Base-by-base conservation (phyloP, 2,797 vertebrate genomes). In the Crypturellus tataupa region DNA sequence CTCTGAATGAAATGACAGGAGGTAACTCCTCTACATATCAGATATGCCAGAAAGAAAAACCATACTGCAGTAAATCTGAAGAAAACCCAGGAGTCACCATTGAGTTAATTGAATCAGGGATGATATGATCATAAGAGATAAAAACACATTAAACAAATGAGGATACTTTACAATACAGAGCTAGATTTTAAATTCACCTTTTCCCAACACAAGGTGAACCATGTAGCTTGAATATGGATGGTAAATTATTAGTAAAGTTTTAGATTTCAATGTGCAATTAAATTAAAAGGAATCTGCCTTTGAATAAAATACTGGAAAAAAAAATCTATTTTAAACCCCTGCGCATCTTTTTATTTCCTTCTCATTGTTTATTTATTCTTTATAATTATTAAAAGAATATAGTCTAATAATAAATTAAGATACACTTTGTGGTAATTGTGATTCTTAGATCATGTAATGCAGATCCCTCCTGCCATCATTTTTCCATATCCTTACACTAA, bases 131-230 rank as follows among this genome's bases (percentile, higher is more conserved):
- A 5, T 53, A 90, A 95, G 84, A 97, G 95, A 97, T 97, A 98
- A 97, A 97, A 95, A 80, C 94, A 91, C 96, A 97, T 98, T 97
- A 97, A 96, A 96, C 80, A 97, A 97, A 98, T 97, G 85, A 96
- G 89, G 77, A 81, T 84, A 87, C 73, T 96, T 96, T 91, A 83
- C 58, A 91, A 64, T 65, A 68, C 4, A 13, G 42, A 68, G 49
- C 49, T 27, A 84, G 39, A 80, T 87, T 93, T 82, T 96, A 97
- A 97, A 96, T 88, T 90, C 93, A 94, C 49, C 70, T 96, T 93
- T 94, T 90, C 75, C 84, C 51, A 95, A 69, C 24, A 94, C 72
- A 87, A 86, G 55, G 29, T 78, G 70, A 97, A 96, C 53, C 49
- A 47, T 14, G n/a, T 64, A 76, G n/a, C 10, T 53, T 94, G 68